Evolutionary conservation across 1,140 invertebrate genomes (phyloP).

Genomic region (Drosophila elegans): DNA sequence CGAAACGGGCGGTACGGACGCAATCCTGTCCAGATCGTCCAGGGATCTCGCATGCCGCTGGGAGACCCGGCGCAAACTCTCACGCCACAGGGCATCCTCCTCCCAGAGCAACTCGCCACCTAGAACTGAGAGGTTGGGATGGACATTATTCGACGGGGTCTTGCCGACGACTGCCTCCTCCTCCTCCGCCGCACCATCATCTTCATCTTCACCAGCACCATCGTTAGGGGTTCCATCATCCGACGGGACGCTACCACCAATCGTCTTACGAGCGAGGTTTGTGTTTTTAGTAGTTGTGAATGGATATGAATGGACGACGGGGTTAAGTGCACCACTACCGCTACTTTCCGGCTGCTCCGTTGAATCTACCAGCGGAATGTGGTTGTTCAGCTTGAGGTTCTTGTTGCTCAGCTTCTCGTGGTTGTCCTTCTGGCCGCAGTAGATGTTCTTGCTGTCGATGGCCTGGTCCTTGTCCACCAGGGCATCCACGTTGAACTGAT

Average conservation of each 20-base stretch:
- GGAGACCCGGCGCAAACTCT: conserved; percentile 91
- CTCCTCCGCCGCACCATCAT: conserved; percentile 11
- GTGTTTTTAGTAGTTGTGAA: conserved; percentile 73
- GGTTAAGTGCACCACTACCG: conserved; percentile 54
- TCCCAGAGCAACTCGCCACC: conserved; percentile 91
- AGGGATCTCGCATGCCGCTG: conserved; percentile 92
- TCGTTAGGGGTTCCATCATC: conserved; percentile 43
- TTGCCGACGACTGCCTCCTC: conserved; percentile 10
- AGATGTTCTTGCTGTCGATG: conserved; percentile 91
- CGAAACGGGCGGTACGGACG: not conserved
- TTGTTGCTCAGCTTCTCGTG: conserved; percentile 79
- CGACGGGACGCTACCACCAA: conserved; percentile 62
- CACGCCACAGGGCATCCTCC: conserved; percentile 92
- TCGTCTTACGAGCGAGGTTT: conserved; percentile 72
- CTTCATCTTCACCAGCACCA: conserved; percentile 34
- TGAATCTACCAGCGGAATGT: conserved; percentile 20
- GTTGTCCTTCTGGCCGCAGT: conserved; percentile 87
- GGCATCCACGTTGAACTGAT: conserved; percentile 86
- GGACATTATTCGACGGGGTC: conserved; percentile 60
- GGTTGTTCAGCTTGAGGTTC: conserved; percentile 64
- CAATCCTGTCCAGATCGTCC: conserved; percentile 90
- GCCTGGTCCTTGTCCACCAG: conserved; percentile 89
- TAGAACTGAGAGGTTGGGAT: conserved; percentile 74
- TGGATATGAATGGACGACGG: conserved; percentile 61
- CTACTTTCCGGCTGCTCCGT: conserved; percentile 35